These are phyloP conservation scores for Danio jaintianensis DNA, from an alignment of 2,797 vertebrate species.

Conservation along the genomic window DNA sequence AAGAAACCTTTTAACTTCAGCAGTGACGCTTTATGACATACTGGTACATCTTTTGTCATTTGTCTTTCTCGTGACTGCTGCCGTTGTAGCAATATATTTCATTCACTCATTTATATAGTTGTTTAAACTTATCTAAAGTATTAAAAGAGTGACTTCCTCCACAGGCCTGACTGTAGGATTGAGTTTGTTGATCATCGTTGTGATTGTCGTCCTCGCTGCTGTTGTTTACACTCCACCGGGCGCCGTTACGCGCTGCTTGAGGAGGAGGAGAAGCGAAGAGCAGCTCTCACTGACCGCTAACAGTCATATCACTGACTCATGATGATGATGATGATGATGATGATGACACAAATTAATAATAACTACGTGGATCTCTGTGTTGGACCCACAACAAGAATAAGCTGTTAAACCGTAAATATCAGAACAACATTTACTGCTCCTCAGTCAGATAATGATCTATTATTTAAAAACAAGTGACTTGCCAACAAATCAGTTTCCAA, in stretches of 20 bases:
- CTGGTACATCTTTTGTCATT: not conserved
- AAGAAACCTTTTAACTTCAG: not conserved
- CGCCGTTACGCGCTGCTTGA: conserved; percentile 24
- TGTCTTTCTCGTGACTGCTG: not conserved
- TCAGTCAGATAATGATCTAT: not conserved
- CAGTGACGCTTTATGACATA: not conserved
- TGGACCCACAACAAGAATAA: not conserved
- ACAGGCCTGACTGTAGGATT: conserved; percentile 50
- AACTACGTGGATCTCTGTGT: not conserved
- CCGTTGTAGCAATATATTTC: not conserved
- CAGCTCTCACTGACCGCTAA: conserved; percentile 42
- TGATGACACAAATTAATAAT: not conserved
- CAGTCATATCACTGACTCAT: conserved; percentile 26
- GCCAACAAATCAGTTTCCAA: not conserved
- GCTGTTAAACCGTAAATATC: not conserved
- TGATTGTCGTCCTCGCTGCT: conserved; percentile 28
- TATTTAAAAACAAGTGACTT: not conserved
- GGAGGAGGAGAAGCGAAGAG: conserved; percentile 39
- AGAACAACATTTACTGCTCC: not conserved
- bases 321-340: no score
- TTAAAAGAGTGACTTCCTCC: not conserved
- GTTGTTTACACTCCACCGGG: conserved; percentile 53
- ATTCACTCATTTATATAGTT: not conserved
- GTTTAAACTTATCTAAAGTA: no score
- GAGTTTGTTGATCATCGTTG: conserved; percentile 42